These are phyloP conservation scores for Sander lucioperca DNA, from an alignment of 2,113 vertebrate genomes.

Conservation along the genomic window DNA sequence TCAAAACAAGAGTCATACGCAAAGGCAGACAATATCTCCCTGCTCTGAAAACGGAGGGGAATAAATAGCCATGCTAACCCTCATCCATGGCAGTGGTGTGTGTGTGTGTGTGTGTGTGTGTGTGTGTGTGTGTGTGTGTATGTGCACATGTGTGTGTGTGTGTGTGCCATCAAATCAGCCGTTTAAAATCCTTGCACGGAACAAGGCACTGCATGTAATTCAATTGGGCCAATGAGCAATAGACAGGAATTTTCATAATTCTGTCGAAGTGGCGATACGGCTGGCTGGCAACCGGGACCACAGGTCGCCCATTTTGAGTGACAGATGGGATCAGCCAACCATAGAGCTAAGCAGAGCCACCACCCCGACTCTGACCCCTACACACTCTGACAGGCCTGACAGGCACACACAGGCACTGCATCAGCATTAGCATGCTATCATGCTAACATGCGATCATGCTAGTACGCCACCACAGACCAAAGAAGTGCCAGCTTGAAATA, in stretches of 20 bases:
- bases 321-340: constrained; percentile 93
- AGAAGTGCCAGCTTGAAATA: constrained; percentile 11
- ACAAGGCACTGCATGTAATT: constrained; percentile 82
- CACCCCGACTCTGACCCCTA: constrained; percentile 62
- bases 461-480: constrained; percentile 18
- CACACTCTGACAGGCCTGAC: constrained; percentile 84
- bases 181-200: constrained; percentile 65
- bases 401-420: constrained; percentile 84
- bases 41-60: constrained; percentile 49
- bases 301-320: constrained; percentile 88
- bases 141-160: constrained; percentile 3
- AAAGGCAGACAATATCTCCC: constrained; percentile 65
- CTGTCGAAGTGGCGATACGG: constrained; percentile 83
- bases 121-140: not conserved
- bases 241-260: constrained; percentile 89
- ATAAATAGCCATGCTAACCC: constrained; percentile 50
- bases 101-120: constrained; percentile 5
- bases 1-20: constrained; percentile 64
- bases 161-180: constrained; percentile 62
- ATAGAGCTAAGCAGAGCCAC: constrained; percentile 87
- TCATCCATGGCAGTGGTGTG: constrained; percentile 22
- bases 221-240: constrained; percentile 87
- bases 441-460: not conserved
- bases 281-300: constrained; percentile 84
- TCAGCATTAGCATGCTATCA: constrained; percentile 73